Base-by-base conservation (phyloP, 2,888 invertebrate species). In the Nemotelus pantherinus region DNA sequence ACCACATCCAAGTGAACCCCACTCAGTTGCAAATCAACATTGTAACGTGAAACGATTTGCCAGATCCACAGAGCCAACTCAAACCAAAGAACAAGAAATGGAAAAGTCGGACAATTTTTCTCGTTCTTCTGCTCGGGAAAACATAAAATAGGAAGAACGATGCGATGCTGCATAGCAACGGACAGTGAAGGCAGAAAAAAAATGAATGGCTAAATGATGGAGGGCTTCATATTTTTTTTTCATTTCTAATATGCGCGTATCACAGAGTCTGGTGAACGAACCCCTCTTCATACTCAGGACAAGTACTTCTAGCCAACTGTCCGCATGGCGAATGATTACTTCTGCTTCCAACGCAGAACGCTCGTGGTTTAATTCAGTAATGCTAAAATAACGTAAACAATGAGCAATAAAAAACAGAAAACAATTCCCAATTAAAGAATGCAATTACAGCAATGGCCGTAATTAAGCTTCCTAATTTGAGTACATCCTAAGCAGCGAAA, bases 361-460 rank as follows among this genome's bases (percentile, higher is more conserved):
- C 25, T 25, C 25, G 25, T 25, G 25, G 25, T 25, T 25, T 63
- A 63, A 63, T 63, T 63, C 43, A 63, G 63, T 63, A 63, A 63
- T 43, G 63, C 43, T 63, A 0, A 63, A 43, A 57, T 9, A 63
- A 43, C 65, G 77, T 76, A 79, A 78, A 79, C 79, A 79, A 79
- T 78, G 79, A 75, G 77, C 65, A 77, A 79, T 79, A 79, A 79
- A 79, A 79, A 78, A 77, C 79, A 78, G 77, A 79, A 79, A 79
- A 79, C 79, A 79, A 79, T 79, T 79, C 79, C 79, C 79, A 79
- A 79, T 79, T 79, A 79, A 79, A 78, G 79, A 79, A 78, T 79
- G 79, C 79, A 79, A 79, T 79, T 79, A 79, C 79, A 79, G 79
- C 79, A 79, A 79, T 79, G 78, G 77, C 78, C 79, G 79, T 78